phyloP scores from a whole-genome alignment of 2,888 invertebrate genomes.

The Papilio gigon region DNA sequence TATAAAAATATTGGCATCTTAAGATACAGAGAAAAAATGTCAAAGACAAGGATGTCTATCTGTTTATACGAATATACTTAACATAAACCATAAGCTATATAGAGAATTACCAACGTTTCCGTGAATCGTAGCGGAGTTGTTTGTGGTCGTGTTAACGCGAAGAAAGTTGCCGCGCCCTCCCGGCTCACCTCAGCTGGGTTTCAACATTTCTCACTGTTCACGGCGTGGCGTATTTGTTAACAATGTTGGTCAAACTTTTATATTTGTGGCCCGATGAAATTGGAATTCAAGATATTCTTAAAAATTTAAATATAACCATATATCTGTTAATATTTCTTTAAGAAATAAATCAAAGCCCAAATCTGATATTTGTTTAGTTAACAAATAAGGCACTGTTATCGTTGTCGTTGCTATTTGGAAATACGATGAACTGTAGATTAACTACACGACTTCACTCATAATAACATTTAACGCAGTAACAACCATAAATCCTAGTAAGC shows the following conservation, averaged over 20 bases:
- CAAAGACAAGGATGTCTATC: not conserved
- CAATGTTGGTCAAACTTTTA: not conserved
- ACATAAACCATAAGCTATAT: slow-evolving; percentile 29
- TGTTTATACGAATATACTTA: not conserved
- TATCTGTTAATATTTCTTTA: too few species aligned
- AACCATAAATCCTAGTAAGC: not conserved
- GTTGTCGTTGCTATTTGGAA: not conserved
- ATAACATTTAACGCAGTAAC: not conserved
- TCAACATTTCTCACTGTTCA: not conserved
- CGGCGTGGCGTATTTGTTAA: not conserved
- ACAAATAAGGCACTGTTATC: not conserved
- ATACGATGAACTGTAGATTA: not conserved
- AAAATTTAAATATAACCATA: too few species aligned
- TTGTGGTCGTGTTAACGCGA: slow-evolving; percentile 43
- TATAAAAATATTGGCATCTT: not conserved
- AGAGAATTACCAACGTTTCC: slow-evolving; percentile 57
- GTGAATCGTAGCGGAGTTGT: slow-evolving; percentile 50
- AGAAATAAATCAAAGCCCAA: too few species aligned
- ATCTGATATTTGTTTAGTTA: not conserved
- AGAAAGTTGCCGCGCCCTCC: slow-evolving; percentile 68
- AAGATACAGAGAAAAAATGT: too few species aligned
- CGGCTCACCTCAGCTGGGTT: slow-evolving; percentile 22
- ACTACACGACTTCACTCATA: not conserved
- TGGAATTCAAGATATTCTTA: too few species aligned
- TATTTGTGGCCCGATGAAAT: too few species aligned